Conservation (phyloP, 2,113 vertebrate genomes). For the Speoplatyrhinus poulsoni region DNA sequence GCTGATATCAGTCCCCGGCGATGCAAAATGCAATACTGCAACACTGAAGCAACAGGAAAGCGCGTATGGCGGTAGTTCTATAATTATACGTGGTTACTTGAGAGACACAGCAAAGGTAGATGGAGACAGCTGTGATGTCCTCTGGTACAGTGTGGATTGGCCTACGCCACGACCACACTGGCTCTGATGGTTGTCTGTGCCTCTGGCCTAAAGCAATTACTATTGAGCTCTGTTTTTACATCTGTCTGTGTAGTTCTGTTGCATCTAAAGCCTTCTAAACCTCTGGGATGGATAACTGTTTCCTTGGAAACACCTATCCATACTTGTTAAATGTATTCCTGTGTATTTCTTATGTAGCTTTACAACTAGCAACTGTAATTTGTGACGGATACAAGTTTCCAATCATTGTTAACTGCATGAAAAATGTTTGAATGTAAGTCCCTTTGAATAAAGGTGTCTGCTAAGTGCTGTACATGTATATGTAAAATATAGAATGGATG, state of each 20-base stretch:
- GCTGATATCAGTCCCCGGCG: constrained; percentile 33
- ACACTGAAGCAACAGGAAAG: constrained; percentile 53
- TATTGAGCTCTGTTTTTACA: neutral
- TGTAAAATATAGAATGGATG: too few species aligned
- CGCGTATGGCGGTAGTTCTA: constrained; percentile 27
- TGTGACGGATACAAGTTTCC: too few species aligned
- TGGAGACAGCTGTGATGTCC: neutral
- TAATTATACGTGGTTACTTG: constrained; percentile 56
- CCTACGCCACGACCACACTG: neutral
- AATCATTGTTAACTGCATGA: too few species aligned
- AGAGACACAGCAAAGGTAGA: constrained; percentile 17
- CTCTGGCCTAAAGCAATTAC: neutral
- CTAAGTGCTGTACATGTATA: too few species aligned
- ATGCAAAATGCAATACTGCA: constrained; percentile 67
- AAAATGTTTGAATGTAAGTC: too few species aligned
- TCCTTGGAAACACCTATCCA: neutral
- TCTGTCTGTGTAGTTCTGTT: neutral
- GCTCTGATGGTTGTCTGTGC: neutral
- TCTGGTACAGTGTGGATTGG: neutral
- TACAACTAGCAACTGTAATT: too few species aligned
- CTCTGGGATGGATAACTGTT: neutral
- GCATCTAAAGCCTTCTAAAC: neutral
- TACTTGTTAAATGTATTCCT: too few species aligned
- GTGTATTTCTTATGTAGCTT: too few species aligned
- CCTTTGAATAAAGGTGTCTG: too few species aligned